These are phyloP conservation scores for Thaumetopoea pityocampa DNA, from an alignment of 1,140 invertebrate genomes.

Conservation along the genomic window DNA sequence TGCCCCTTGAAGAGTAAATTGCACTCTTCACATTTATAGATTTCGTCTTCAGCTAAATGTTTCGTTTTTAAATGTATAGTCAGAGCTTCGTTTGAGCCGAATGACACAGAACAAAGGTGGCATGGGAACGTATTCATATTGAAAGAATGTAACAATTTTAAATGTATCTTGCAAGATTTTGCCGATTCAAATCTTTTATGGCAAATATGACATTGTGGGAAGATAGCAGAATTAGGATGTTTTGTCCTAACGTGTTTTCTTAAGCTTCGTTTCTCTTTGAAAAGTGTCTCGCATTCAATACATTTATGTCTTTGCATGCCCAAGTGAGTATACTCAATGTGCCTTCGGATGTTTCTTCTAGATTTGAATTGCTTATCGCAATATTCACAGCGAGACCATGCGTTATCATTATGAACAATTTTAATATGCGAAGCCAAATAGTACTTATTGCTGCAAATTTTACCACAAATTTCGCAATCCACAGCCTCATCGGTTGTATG, in stretches of 20 bases:
- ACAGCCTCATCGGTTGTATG: conserved; percentile 39
- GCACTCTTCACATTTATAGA: conserved; percentile 56
- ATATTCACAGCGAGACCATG: conserved; percentile 46
- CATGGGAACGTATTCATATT: conserved; percentile 49
- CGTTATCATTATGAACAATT: conserved; percentile 38
- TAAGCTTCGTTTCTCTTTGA: conserved; percentile 57
- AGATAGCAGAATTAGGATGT: conserved; percentile 42
- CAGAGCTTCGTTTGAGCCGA: conserved; percentile 35
- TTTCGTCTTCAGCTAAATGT: conserved; percentile 45
- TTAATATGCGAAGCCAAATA: conserved; percentile 49
- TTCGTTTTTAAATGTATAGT: conserved; percentile 41
- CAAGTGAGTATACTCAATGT: conserved; percentile 49
- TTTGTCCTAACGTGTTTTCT: conserved; percentile 50
- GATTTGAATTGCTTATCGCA: conserved; percentile 54
- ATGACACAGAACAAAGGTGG: conserved; percentile 43
- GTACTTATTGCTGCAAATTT: conserved; percentile 52
- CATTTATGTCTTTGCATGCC: conserved; percentile 53
- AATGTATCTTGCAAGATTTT: conserved; percentile 57
- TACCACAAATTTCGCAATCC: conserved; percentile 36
- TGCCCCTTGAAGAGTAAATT: conserved; percentile 48
- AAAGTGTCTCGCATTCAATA: conserved; percentile 48
- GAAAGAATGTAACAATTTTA: conserved; percentile 51
- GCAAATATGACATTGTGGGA: conserved; percentile 56
- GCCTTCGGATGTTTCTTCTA: conserved; percentile 43
- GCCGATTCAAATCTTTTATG: conserved; percentile 53